Evolutionary conservation across 2,888 invertebrate species (phyloP).

Genomic region (Bimastos eiseni): DNA sequence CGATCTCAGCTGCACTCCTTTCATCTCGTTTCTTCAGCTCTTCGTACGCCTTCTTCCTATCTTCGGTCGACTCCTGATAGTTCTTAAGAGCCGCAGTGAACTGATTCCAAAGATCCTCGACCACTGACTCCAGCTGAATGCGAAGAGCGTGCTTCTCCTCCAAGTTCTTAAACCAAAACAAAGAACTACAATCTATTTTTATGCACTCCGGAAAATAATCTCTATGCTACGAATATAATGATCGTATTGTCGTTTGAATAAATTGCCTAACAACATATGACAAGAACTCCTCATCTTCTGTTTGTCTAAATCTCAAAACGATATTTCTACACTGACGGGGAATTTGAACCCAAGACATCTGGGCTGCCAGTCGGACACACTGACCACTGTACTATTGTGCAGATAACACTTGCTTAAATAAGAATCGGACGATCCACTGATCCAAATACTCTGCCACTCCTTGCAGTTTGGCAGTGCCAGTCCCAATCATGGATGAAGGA

Average conservation of each 20-base stretch:
- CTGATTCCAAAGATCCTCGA: constrained; percentile 59
- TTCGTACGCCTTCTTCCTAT: constrained; percentile 60
- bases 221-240: not conserved
- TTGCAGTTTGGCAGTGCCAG: too few species aligned
- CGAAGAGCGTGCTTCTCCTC: constrained; percentile 62
- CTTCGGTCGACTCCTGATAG: constrained; percentile 61
- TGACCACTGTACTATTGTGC: too few species aligned
- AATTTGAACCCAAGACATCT: too few species aligned
- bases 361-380: too few species aligned
- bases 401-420: not conserved
- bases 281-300: too few species aligned
- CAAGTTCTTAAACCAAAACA: constrained; percentile 52
- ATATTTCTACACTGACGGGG: too few species aligned
- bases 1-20: constrained; percentile 61
- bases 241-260: too few species aligned
- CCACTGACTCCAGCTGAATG: constrained; percentile 58
- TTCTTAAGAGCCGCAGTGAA: constrained; percentile 57
- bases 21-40: constrained; percentile 60
- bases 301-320: too few species aligned
- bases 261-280: too few species aligned
- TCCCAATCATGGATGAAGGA: too few species aligned
- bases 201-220: not conserved
- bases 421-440: not conserved
- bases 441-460: too few species aligned
- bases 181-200: not conserved